Evolutionary conservation across 1,140 invertebrate species (phyloP), one percentile per base, ranked within the genome.

Genomic region (Drosophila miranda): DNA sequence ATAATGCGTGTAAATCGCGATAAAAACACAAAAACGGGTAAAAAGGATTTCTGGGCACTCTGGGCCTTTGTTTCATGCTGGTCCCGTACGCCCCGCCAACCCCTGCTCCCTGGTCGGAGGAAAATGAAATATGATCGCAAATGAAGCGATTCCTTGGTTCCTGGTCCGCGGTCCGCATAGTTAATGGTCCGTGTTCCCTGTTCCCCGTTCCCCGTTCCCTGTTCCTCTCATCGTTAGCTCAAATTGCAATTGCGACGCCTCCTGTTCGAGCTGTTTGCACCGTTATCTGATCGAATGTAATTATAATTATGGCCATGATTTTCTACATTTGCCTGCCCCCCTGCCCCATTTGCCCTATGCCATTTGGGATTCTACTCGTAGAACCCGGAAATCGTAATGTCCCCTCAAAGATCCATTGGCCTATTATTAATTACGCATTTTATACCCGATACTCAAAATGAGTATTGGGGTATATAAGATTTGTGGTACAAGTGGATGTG

Each of bases 221-320:
- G 26, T 28, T 7, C 7, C 28, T 19, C 11, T 26, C n/a, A n/a
- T n/a, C n/a, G n/a, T n/a, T n/a, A n/a, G n/a, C n/a, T n/a, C 81
- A 71, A 71, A 87, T 86, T 86, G 82, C 82, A 87, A 73, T 84
- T 81, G 73, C 60, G 68, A 51, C 59, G 72, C 61, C 62, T 71
- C 51, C 59, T 26, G 52, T 70, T 63, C 55, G 46, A 66, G 56
- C 45, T 30, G 42, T 48, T 43, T 78, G 42, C 46, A 21, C 59
- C 61, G 86, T 78, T 89, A 89, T 89, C 86, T 89, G 86, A 89
- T 89, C 86, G 80, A 80, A 80, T 84, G 86, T 89, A 89, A 89
- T 89, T 89, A 89, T 89, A 80, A 89, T 89, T 89, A 84, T 89
- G 76, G 78, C 82, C 71, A 87, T 87, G 82, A 87, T 87, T 87